Evolutionary conservation across 2,113 vertebrate genomes (phyloP).

Genomic region (Chloropsis hardwickii): DNA sequence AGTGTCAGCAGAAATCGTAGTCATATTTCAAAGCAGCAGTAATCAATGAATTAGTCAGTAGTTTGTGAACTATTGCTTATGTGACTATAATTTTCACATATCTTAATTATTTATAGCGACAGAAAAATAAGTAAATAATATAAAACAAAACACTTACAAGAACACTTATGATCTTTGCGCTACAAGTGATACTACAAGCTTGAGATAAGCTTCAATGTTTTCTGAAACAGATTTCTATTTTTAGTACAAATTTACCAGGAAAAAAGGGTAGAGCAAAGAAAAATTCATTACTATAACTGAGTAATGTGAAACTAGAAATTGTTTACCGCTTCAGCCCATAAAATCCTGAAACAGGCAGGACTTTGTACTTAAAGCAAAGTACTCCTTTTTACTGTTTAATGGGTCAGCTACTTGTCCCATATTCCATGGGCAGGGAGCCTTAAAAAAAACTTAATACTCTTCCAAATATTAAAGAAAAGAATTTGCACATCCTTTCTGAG

Average conservation of each 20-base stretch:
- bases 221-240: background rate
- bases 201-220: background rate
- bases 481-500: background rate
- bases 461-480: background rate
- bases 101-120: slow-evolving; percentile 47
- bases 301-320: background rate
- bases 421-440: background rate
- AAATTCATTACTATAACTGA: background rate
- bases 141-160: background rate
- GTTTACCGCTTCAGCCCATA: background rate
- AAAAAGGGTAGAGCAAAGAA: background rate
- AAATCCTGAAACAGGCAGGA: background rate
- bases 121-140: background rate
- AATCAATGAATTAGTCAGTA: slow-evolving; percentile 52
- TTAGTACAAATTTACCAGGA: background rate
- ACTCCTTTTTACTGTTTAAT: background rate
- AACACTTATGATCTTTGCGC: background rate
- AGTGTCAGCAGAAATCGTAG: slow-evolving; percentile 39
- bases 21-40: slow-evolving; percentile 48
- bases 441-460: background rate
- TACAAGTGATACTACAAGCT: background rate
- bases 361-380: background rate
- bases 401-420: background rate
- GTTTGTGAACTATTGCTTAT: slow-evolving; percentile 31
- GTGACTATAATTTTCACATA: slow-evolving; percentile 14